Evolutionary conservation across 2,888 invertebrate genomes (phyloP), one percentile per base, ranked within the genome.

Genomic region (Altica lythri): DNA sequence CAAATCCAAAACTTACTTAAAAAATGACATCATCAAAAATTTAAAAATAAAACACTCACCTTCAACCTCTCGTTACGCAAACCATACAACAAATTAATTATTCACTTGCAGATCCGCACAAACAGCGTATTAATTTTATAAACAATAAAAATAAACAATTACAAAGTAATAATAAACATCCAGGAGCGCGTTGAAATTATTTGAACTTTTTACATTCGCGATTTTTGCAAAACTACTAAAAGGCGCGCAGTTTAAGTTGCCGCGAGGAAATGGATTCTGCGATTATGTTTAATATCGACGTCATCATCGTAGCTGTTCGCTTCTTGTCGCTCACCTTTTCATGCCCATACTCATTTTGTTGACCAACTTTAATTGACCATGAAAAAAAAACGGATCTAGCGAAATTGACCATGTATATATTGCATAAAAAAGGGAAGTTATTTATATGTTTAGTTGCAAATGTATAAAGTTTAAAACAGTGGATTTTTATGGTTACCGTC

Each of bases 351-450:
- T 35, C n/a, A 49, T 45, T 34, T 46, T 53, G 58, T 57, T 59
- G 60, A 59, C 59, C 60, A 53, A 51, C 55, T 45, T 45, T 37
- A 35, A 55, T 49, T 64, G 64, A 62, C 64, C 62, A 57, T 64
- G 64, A 60, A 30, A 4, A 30, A n/a, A 54, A 50, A 52, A 49
- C 25, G 38, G 42, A 40, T 58, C 52, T 29, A 35, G 53, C 52
- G 49, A 48, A 43, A 55, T 38, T 55, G 58, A 52, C 46, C 55
- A 27, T 32, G 49, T 35, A 35, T 30, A 17, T 38, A 17, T 10
- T 37, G 14, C 16, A 34, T 30, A 1, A 2, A 13, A 27, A 27
- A 27, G 27, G 8, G 27, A n/a, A n/a, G n/a, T n/a, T n/a, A n/a
- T n/a, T n/a, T n/a, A n/a, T n/a, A n/a, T n/a, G n/a, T n/a, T n/a